Evolutionary conservation across 1,140 invertebrate species (phyloP).

Genomic region (Aphaenogaster ashmeadi): DNA sequence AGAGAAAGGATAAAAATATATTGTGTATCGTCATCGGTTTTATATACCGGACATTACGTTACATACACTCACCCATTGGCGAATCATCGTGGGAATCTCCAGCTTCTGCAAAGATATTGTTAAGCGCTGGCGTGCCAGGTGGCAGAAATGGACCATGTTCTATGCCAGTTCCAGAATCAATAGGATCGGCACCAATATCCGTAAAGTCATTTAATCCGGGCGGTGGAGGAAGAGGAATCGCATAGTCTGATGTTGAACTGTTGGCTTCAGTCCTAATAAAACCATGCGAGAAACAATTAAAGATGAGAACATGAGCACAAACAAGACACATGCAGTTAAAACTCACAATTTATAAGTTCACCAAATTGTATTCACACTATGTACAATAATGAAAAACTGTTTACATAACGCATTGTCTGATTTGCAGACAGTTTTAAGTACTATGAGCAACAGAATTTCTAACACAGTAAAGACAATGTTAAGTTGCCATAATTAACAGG

Average conservation of each 20-base stretch:
- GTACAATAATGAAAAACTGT: neutral
- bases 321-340: neutral
- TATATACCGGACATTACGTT: neutral
- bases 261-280: constrained; percentile 83
- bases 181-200: constrained; percentile 80
- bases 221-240: constrained; percentile 85
- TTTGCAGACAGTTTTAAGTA: neutral
- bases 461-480: neutral
- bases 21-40: neutral
- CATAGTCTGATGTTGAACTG: constrained; percentile 83
- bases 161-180: constrained; percentile 77
- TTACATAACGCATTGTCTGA: neutral
- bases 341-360: neutral
- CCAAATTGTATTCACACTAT: neutral
- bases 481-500: neutral
- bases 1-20: constrained; percentile 6
- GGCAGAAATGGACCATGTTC: constrained; percentile 85
- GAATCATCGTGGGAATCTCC: constrained; percentile 84
- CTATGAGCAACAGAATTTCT: neutral
- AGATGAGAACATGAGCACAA: neutral
- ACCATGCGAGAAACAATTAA: neutral
- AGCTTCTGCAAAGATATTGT: constrained; percentile 84
- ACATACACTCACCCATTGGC: constrained; percentile 79
- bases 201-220: constrained; percentile 81
- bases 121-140: constrained; percentile 78